phyloP scores from a whole-genome alignment of 2,797 vertebrate genomes.

The Sebastolobus altivelis region DNA sequence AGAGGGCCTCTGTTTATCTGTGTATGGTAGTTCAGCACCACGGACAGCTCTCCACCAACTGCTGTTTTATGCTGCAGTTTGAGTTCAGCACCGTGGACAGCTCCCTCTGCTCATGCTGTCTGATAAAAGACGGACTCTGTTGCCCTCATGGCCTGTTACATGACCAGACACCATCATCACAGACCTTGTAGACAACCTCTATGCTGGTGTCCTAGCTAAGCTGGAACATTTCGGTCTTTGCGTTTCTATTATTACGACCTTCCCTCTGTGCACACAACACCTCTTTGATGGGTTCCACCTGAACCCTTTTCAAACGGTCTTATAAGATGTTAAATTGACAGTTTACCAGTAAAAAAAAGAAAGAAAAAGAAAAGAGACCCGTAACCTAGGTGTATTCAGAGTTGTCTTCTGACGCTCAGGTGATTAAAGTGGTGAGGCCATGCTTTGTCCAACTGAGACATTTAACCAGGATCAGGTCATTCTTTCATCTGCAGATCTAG shows the following conservation, averaged over 20 bases:
- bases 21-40: conserved; percentile 9
- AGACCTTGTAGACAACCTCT: conserved; percentile 11
- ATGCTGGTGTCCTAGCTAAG: not conserved
- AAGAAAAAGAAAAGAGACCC: too few relatives aligned
- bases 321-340: conserved; percentile 23
- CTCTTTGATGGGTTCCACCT: conserved; percentile 5
- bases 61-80: not conserved
- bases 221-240: conserved; percentile 16
- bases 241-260: not conserved
- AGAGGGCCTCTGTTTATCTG: not conserved
- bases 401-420: not conserved
- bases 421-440: not conserved
- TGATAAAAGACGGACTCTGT: not conserved
- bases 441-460: not conserved
- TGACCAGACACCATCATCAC: conserved; percentile 3
- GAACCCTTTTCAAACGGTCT: not conserved
- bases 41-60: conserved; percentile 12
- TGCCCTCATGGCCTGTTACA: conserved; percentile 20
- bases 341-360: not conserved
- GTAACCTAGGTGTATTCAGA: not conserved
- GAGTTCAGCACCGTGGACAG: conserved; percentile 62
- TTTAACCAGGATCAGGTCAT: not conserved
- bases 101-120: not conserved
- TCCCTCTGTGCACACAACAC: not conserved
- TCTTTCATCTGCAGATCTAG: not conserved